Evolutionary conservation across 2,888 invertebrate species (phyloP), one percentile per base, ranked within the genome.

Genomic region (Furcula furcula): DNA sequence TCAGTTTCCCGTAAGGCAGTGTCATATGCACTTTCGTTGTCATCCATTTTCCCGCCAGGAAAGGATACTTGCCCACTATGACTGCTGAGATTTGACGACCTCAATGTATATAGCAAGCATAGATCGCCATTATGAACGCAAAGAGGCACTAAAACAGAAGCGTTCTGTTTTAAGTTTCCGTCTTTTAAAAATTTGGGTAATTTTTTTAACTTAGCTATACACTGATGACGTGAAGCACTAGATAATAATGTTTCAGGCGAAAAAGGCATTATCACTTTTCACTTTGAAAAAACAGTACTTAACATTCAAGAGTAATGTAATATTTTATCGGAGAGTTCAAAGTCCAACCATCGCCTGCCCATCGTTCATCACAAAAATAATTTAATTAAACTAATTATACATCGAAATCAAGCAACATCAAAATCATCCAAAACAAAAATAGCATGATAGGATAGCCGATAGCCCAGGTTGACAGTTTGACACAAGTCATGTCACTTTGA

Each of bases 1-100:
- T 94, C 91, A 0, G 97, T 95, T 87, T 98, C 98, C 31, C 98
- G 87, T 1, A 97, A 59, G 0, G 97, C 97, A 6, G 97, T 95
- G 7, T 93, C 91, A 19, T 92, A 83, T 4, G 90, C 83, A 46
- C 86, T 91, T 52, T 83, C 81, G 47, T 93, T 92, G 1, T 88
- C 86, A 45, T 96, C 95, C 35, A 89, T 86, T 84, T 93, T 94
- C 0, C 95, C 97, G 46, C 94, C 98, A 34, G 94, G 98, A 81
- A 96, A 97, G 4, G 96, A 95, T 7, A 97, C 95, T 82, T 98
- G 96, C 0, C 96, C 94, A 36, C 92, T 90, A 66, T 97, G 96
- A 3, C 90, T 90, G 49, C 90, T 93, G 32, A 98, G 76, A 49
- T 92, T 91, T 7, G 90, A 83, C 4, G 96, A 95, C 31, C 98